A percentile compares a stretch with the other conserved stretches of the same genome.
These are phyloP conservation scores for Gortyna flavago DNA, from an alignment of 2,888 invertebrate species.

Conservation along the genomic window DNA sequence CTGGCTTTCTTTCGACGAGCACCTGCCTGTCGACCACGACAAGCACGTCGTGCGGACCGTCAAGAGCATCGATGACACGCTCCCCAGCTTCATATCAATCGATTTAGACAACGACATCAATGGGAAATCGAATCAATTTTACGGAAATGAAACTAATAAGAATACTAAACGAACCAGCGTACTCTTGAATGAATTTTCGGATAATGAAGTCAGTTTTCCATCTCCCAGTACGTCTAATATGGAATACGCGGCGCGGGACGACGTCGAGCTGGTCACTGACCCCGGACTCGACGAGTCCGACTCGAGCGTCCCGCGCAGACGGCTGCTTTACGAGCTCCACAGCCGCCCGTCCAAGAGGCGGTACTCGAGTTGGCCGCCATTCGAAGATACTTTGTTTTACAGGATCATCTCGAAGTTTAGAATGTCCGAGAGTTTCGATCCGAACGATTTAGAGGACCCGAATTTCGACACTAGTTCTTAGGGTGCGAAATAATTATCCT, in stretches of 20 bases:
- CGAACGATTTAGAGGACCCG: slow-evolving; percentile 76
- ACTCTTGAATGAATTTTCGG: slow-evolving; percentile 49
- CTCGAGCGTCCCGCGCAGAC: slow-evolving; percentile 59
- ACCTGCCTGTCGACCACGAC: slow-evolving; percentile 60
- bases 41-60: slow-evolving; percentile 34
- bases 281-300: slow-evolving; percentile 15
- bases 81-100: slow-evolving; percentile 80
- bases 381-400: slow-evolving; percentile 83
- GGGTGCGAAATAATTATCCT: not conserved
- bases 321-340: slow-evolving; percentile 74
- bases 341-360: slow-evolving; percentile 62
- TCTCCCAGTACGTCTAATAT: slow-evolving; percentile 70
- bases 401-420: slow-evolving; percentile 84
- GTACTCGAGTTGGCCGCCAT: slow-evolving; percentile 85
- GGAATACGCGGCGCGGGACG: slow-evolving; percentile 37
- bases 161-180: slow-evolving; percentile 48
- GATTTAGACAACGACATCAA: slow-evolving; percentile 59
- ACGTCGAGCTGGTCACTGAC: slow-evolving; percentile 23
- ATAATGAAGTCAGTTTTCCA: slow-evolving; percentile 58
- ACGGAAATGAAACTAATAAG: slow-evolving; percentile 24
- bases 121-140: slow-evolving; percentile 35
- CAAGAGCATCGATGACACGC: slow-evolving; percentile 71
- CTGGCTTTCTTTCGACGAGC: slow-evolving; percentile 86
- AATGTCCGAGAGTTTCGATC: slow-evolving; percentile 87
- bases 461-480: slow-evolving; percentile 62